These are phyloP conservation scores for Notolabrus celidotus DNA, from an alignment of 2,797 vertebrate species.

Conservation along the genomic window DNA sequence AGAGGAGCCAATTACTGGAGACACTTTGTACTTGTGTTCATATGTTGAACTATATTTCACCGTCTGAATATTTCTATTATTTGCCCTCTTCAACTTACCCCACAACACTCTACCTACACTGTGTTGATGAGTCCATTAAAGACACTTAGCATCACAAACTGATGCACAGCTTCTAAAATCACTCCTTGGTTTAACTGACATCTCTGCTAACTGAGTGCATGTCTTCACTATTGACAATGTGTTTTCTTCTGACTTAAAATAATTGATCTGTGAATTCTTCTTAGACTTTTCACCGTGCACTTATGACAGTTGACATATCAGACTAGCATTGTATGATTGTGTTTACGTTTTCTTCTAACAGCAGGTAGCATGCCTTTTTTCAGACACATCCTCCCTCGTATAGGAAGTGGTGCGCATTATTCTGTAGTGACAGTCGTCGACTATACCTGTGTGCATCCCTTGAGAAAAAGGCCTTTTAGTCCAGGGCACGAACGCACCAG, in stretches of 20 bases:
- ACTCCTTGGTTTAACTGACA: too few species aligned
- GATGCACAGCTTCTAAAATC: too few species aligned
- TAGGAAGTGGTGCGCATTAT: slow-evolving; percentile 13
- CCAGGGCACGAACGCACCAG: slow-evolving; percentile 94
- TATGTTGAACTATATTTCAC: neutral
- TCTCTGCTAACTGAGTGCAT: too few species aligned
- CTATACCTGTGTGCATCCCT: slow-evolving; percentile 96
- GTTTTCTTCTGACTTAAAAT: too few species aligned
- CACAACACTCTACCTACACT: too few species aligned
- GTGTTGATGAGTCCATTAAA: too few species aligned
- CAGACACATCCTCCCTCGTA: slow-evolving; percentile 12
- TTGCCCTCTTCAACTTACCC: neutral
- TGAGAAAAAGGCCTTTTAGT: slow-evolving; percentile 94
- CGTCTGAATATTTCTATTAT: neutral
- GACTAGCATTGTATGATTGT: neutral
- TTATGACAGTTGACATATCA: slow-evolving; percentile 27
- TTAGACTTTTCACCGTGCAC: slow-evolving; percentile 1
- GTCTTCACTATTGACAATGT: too few species aligned
- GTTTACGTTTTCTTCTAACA: slow-evolving; percentile 18
- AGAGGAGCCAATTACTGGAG: too few species aligned
- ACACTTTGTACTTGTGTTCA: too few species aligned
- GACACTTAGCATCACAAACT: too few species aligned
- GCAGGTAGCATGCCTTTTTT: neutral
- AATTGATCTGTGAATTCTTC: neutral
- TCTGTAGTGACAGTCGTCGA: neutral